A percentile compares a stretch with the other conserved stretches of the same genome.
Conservation (phyloP, 2,797 vertebrate genomes). For the Manis crassicaudata region DNA sequence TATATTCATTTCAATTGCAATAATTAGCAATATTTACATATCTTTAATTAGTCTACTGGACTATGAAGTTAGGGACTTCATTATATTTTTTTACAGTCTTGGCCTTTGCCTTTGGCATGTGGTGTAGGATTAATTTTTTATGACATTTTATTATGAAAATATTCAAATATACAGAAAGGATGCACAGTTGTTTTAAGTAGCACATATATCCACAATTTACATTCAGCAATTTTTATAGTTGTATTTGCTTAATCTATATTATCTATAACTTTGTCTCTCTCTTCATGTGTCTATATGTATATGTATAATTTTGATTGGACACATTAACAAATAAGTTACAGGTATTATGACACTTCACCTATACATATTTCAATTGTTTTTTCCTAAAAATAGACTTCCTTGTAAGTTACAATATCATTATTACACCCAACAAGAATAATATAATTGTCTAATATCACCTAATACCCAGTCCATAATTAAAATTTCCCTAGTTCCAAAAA, state of each 20-base stretch:
- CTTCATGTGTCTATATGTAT: not conserved
- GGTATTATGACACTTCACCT: not conserved
- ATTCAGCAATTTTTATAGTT: slow-evolving; percentile 16
- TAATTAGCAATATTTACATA: not conserved
- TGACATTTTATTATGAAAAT: not conserved
- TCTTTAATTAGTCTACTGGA: not conserved
- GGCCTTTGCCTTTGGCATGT: not conserved
- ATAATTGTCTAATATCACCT: not conserved
- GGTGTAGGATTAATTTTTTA: not conserved
- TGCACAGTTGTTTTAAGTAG: not conserved
- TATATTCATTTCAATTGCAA: not conserved
- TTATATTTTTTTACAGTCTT: not conserved
- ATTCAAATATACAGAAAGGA: not conserved
- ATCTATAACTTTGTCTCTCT: not conserved
- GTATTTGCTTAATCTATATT: not conserved
- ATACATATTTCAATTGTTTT: not conserved
- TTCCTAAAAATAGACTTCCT: not conserved
- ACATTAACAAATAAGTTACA: not conserved
- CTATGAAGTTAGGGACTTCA: not conserved
- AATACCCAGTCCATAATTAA: slow-evolving; percentile 14
- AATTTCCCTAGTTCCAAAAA: not conserved
- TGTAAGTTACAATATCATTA: not conserved
- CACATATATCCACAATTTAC: not conserved
- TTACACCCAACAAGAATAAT: not conserved
- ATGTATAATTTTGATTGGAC: not conserved